Evolutionary conservation across 2,888 invertebrate species (phyloP), one percentile per base, ranked within the genome.

Genomic region (Timema podura): DNA sequence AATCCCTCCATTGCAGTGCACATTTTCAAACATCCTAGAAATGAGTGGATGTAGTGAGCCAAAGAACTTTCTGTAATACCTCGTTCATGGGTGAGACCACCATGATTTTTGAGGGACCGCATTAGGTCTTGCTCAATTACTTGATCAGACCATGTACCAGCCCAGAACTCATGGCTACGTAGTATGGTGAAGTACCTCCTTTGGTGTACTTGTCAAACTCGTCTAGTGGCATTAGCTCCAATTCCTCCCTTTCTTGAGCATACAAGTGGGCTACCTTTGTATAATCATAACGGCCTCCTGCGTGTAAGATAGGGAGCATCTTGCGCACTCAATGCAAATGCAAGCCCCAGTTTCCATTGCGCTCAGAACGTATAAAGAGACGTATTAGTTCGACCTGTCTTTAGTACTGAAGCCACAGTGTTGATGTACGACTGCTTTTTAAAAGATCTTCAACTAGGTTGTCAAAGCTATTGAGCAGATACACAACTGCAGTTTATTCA

Each of bases 271-370:
- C 54, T 54, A 10, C 54, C 54, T 54, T 54, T 54, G 73, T 73
- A 65, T 73, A 74, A 15, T 54, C 68, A 48, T 75, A 73, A 70
- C 76, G 76, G 6, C 75, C 76, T 45, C 72, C 70, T 48, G 77
- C 73, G 72, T 76, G 75, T 64, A 78, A 76, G 57, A 71, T 74
- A 48, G 76, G 75, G 57, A 76, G 69, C 75, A 76, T 77, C 51
- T 70, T 68, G 70, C 73, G 67, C 48, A 75, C 74, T 61, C 69
- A 73, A 48, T 69, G 49, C 11, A 75, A 61, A 68, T 75, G 72
- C 16, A 74, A 65, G 13, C 73, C 57, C 74, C 75, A 76, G 72
- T 75, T 65, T 1, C 73, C 74, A 49, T 68, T 64, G n/a, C 74
- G 47, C 59, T 73, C 74, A 59, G 74, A 73, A 48, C 71, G 64